These are phyloP conservation scores for Hephaestus fuliginosus DNA, from an alignment of 2,797 vertebrate genomes.

Conservation along the genomic window DNA sequence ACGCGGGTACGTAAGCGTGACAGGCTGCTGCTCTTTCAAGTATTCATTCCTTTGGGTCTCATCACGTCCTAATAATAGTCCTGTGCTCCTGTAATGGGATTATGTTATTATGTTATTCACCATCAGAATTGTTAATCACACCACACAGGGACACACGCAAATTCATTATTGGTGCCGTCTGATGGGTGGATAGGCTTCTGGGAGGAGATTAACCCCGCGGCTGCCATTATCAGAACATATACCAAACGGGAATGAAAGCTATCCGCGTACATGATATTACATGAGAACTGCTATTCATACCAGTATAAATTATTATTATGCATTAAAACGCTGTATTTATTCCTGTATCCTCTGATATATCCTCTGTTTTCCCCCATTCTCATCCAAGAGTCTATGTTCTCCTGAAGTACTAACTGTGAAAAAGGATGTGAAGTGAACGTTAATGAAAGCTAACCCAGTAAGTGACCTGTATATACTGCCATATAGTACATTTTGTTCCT, in stretches of 20 bases:
- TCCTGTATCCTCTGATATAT: conserved; percentile 74
- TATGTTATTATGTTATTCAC: conserved; percentile 64
- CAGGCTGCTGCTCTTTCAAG: conserved; percentile 51
- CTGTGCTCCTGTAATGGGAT: conserved; percentile 52
- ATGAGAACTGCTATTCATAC: conserved; percentile 72
- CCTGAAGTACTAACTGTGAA: conserved; percentile 70
- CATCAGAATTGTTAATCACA: conserved; percentile 52
- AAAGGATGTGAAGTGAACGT: conserved; percentile 55
- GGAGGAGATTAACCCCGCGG: conserved; percentile 47
- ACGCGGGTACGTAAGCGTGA: conserved; percentile 48
- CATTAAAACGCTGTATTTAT: conserved; percentile 83
- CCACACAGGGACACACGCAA: conserved; percentile 49
- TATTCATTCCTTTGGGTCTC: conserved; percentile 54
- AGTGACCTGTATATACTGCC: conserved; percentile 69
- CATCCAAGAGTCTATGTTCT: conserved; percentile 61
- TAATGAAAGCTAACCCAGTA: conserved; percentile 63
- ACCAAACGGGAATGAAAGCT: conserved; percentile 74
- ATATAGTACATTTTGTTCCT: conserved; percentile 60
- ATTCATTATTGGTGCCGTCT: conserved; percentile 45
- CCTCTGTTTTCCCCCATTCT: conserved; percentile 54
- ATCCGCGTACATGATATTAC: conserved; percentile 67
- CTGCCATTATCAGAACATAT: conserved; percentile 65
- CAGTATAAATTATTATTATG: conserved; percentile 75
- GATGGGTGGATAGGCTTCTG: conserved; percentile 17
- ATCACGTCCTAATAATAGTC: conserved; percentile 51